Conservation (phyloP, 1,140 invertebrate species). For the Choristoneura fumiferana region DNA sequence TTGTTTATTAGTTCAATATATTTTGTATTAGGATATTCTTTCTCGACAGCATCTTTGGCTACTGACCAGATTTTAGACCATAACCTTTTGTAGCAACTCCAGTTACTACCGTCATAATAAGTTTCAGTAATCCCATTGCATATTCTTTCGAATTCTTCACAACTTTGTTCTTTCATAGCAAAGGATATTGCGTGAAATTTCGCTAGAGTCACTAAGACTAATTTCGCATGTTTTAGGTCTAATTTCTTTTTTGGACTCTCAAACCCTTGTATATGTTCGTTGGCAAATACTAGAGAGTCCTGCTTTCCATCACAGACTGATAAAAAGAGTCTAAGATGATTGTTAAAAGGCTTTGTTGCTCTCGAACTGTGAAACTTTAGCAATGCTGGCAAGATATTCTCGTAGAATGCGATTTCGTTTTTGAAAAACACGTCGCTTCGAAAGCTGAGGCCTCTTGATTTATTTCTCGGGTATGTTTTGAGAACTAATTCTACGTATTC, state of each 20-base stretch:
- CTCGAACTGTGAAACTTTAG: constrained; percentile 54
- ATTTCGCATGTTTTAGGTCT: constrained; percentile 54
- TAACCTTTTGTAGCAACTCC: constrained; percentile 79
- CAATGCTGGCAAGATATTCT: constrained; percentile 70
- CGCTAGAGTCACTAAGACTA: constrained; percentile 79
- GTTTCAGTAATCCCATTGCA: constrained; percentile 48
- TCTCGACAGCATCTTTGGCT: constrained; percentile 75
- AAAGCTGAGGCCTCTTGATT: constrained; percentile 79
- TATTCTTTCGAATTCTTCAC: constrained; percentile 70
- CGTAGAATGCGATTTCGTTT: constrained; percentile 81
- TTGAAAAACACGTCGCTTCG: constrained; percentile 80
- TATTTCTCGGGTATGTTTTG: constrained; percentile 79
- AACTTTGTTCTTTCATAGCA: constrained; percentile 79
- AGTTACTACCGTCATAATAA: constrained; percentile 73
- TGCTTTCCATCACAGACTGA: constrained; percentile 77
- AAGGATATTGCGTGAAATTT: constrained; percentile 81
- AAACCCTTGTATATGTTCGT: constrained; percentile 77
- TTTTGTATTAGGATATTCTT: constrained; percentile 74
- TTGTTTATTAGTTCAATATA: constrained; percentile 70
- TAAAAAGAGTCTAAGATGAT: constrained; percentile 73
- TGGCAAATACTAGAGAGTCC: constrained; percentile 81
- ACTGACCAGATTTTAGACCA: constrained; percentile 66
- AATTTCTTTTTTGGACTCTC: constrained; percentile 50
- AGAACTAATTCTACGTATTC: constrained; percentile 65
- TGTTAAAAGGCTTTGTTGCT: constrained; percentile 57